These are phyloP conservation scores for Drosophila yooni DNA, from an alignment of 2,888 invertebrate species.

Conservation along the genomic window DNA sequence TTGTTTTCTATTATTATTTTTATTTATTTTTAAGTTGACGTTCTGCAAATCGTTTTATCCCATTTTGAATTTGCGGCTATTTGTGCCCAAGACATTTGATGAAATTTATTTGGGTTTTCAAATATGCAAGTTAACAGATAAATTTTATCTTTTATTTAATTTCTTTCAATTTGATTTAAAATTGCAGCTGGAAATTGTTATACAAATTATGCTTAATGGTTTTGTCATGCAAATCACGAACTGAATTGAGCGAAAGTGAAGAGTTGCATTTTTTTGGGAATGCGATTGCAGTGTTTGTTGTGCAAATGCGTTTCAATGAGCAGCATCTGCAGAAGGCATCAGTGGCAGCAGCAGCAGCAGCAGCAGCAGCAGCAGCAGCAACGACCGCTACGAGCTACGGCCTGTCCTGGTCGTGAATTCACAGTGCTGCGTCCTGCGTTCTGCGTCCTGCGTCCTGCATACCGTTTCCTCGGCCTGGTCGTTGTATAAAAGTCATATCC, in stretches of 20 bases:
- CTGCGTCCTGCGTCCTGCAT: slow-evolving; percentile 18
- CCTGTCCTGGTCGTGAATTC: slow-evolving; percentile 29
- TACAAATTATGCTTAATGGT: background rate
- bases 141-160: background rate
- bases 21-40: background rate
- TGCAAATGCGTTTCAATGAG: slow-evolving; percentile 73
- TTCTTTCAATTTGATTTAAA: background rate
- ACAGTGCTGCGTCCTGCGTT: slow-evolving; percentile 14
- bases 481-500: slow-evolving; percentile 79
- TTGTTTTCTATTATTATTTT: background rate
- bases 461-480: slow-evolving; percentile 39
- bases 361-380: background rate
- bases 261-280: slow-evolving; percentile 7
- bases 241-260: background rate
- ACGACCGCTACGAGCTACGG: slow-evolving; percentile 4
- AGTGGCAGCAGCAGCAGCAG: slow-evolving; percentile 20
- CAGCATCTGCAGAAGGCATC: slow-evolving; percentile 47
- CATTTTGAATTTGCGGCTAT: background rate
- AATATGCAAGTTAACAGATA: background rate
- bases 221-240: background rate
- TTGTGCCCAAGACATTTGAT: background rate
- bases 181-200: background rate
- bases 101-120: background rate
- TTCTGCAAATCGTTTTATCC: slow-evolving; percentile 14
- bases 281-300: slow-evolving; percentile 4